Conservation (phyloP, 35 echinoderm and acorn worm species). For the Hemicentrotus pulcherrimus region DNA sequence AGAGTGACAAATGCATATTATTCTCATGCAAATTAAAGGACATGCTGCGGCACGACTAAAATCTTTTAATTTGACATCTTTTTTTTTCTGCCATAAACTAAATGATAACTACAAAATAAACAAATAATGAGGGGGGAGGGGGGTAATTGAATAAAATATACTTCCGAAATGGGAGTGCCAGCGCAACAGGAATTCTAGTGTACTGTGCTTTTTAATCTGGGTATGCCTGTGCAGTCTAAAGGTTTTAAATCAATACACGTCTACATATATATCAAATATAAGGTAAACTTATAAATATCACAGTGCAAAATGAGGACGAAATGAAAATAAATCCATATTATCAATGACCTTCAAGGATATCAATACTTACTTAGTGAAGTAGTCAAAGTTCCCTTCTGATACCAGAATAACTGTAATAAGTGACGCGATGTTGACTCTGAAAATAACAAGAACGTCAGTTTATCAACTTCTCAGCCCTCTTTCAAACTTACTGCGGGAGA, state of each 20-base stretch:
- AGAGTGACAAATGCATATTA: too few relatives aligned
- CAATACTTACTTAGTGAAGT: slow-evolving; percentile 72
- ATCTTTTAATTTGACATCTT: too few relatives aligned
- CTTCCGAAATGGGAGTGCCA: too few relatives aligned
- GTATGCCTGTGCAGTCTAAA: neutral
- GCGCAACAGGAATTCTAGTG: neutral
- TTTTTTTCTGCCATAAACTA: too few relatives aligned
- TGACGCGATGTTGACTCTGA: slow-evolving; percentile 80
- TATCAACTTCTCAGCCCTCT: neutral
- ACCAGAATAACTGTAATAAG: slow-evolving; percentile 69
- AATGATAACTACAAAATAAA: too few relatives aligned
- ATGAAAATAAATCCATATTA: neutral
- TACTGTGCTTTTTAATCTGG: neutral
- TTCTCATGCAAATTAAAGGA: too few relatives aligned
- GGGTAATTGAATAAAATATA: too few relatives aligned
- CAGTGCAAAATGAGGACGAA: neutral
- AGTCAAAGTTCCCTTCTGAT: slow-evolving; percentile 67
- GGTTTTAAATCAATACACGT: neutral
- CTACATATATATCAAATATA: neutral
- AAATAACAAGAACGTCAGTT: neutral
- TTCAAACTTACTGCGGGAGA: neutral
- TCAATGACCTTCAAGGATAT: neutral
- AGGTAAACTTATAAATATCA: neutral
- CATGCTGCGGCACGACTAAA: too few relatives aligned
- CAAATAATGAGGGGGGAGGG: too few relatives aligned